Conservation (phyloP, 2,888 invertebrate species). For the Pseudococcus jackbeardsleyi region DNA sequence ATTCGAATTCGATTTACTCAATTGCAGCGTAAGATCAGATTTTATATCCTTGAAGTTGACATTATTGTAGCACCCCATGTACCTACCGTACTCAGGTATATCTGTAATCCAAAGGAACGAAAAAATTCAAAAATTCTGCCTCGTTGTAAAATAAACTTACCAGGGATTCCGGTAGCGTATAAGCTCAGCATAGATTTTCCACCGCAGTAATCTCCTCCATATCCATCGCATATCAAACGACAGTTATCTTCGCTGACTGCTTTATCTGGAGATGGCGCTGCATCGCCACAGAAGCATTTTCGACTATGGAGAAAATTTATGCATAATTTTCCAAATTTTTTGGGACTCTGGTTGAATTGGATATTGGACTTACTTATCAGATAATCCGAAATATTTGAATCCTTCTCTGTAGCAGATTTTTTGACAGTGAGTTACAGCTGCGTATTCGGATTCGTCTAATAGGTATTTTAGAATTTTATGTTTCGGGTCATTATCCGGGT, state of each 20-base stretch:
- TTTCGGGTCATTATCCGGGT: conserved; percentile 66
- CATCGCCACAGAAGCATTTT: not conserved
- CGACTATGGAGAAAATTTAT: not conserved
- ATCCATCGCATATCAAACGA: not conserved
- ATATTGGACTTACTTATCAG: conserved; percentile 18
- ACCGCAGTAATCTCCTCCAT: not conserved
- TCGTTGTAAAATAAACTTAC: not conserved
- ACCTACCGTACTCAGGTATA: not conserved
- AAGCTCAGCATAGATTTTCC: not conserved
- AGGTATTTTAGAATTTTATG: conserved; percentile 66
- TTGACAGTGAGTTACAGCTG: conserved; percentile 65
- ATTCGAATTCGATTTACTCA: not conserved
- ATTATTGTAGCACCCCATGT: conserved; percentile 2
- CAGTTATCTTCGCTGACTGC: not conserved
- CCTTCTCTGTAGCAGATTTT: conserved; percentile 66
- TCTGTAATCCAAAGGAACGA: not conserved
- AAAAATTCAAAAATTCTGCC: not conserved
- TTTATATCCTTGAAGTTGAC: not conserved
- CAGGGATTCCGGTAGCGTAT: not conserved
- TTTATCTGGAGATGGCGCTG: not conserved
- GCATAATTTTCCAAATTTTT: not conserved
- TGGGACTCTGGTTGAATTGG: too few relatives aligned
- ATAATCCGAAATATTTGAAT: conserved; percentile 66
- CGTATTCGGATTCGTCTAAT: conserved; percentile 65
- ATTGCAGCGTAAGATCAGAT: not conserved